Evolutionary conservation across 1,140 invertebrate genomes (phyloP).

Genomic region (Pollicipes pollicipes): DNA sequence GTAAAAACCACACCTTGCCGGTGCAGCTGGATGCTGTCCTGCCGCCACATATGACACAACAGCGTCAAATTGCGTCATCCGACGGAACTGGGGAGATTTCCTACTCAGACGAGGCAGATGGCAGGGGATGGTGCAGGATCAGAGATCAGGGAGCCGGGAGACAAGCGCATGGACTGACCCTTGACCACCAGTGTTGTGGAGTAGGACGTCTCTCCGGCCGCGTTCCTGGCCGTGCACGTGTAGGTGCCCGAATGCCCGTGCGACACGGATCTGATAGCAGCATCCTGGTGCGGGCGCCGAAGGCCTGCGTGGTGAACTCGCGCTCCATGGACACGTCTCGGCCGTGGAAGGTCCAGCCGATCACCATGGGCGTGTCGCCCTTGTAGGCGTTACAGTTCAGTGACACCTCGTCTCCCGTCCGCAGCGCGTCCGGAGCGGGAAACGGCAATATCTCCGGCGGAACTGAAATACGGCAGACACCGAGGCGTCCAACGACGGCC

Average conservation of each 20-base stretch:
- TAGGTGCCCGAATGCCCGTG: slow-evolving; percentile 33
- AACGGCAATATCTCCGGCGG: slow-evolving; percentile 20
- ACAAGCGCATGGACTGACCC: slow-evolving; percentile 15
- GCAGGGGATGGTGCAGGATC: too few relatives aligned
- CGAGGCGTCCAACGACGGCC: too few relatives aligned
- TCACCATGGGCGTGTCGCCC: slow-evolving; percentile 60
- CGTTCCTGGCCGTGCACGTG: slow-evolving; percentile 29
- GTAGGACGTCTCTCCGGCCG: slow-evolving; percentile 23
- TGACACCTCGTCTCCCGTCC: slow-evolving; percentile 19
- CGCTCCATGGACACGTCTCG: slow-evolving; percentile 19
- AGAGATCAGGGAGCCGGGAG: too few relatives aligned
- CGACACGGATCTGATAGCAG: slow-evolving; percentile 55
- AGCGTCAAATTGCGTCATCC: too few relatives aligned
- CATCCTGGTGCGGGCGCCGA: slow-evolving; percentile 49
- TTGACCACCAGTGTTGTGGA: slow-evolving; percentile 19
- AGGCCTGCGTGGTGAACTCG: slow-evolving; percentile 26
- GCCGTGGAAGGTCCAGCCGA: slow-evolving; percentile 56
- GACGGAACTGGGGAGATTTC: too few relatives aligned
- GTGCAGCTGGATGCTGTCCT: too few relatives aligned
- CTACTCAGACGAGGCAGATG: too few relatives aligned
- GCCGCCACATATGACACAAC: too few relatives aligned
- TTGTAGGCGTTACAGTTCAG: slow-evolving; percentile 62
- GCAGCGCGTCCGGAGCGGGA: slow-evolving; percentile 17
- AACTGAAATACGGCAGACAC: slow-evolving; percentile 11
- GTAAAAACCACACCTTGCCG: too few relatives aligned